A percentile compares a stretch with the other conserved stretches of the same genome.
Conservation (phyloP, 2,113 vertebrate genomes). For the Limnothrissa miodon region DNA sequence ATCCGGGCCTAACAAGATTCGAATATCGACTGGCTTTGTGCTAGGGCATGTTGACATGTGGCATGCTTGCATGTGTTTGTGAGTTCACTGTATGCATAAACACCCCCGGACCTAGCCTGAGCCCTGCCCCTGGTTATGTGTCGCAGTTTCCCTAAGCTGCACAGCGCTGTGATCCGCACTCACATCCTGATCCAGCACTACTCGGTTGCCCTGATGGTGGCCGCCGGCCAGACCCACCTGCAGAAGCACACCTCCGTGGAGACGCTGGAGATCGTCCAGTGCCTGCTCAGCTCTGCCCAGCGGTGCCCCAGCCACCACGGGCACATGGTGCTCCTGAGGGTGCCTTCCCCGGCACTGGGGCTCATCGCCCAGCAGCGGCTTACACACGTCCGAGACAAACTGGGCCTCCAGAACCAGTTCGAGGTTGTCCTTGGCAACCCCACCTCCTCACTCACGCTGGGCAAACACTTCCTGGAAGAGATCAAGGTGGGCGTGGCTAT, state of each 20-base stretch:
- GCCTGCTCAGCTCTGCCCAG: constrained; percentile 81
- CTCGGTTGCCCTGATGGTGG: constrained; percentile 89
- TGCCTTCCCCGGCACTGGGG: constrained; percentile 87
- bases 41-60: no score
- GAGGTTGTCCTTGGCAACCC: constrained; percentile 91
- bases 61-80: neutral
- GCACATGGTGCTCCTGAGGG: constrained; percentile 93
- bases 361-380: constrained; percentile 86
- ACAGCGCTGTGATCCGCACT: constrained; percentile 92
- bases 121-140: neutral
- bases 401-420: constrained; percentile 88
- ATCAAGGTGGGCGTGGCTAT: constrained; percentile 77
- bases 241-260: constrained; percentile 95
- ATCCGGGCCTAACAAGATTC: no score
- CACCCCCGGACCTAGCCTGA: neutral
- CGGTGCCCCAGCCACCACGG: constrained; percentile 86
- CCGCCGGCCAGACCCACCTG: constrained; percentile 81
- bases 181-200: constrained; percentile 94
- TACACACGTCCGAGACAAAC: constrained; percentile 80
- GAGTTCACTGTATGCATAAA: neutral
- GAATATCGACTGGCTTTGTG: no score
- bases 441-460: constrained; percentile 77
- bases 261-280: constrained; percentile 92
- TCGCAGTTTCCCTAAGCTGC: constrained; percentile 56
- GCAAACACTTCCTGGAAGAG: constrained; percentile 85